These are phyloP conservation scores for Horisme vitalbata DNA, from an alignment of 2,888 invertebrate species.

Conservation along the genomic window DNA sequence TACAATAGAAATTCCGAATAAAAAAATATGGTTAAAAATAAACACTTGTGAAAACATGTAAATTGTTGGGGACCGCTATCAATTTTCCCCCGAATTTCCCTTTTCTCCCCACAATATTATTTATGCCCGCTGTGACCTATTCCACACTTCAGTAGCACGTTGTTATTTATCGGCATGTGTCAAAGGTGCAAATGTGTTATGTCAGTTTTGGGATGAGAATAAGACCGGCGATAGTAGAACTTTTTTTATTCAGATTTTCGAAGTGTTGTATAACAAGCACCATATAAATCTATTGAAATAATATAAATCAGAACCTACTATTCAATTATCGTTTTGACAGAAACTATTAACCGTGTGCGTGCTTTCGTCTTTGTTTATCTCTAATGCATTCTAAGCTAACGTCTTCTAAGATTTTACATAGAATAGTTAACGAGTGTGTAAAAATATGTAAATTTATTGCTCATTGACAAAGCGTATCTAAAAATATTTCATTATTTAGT, in stretches of 20 bases:
- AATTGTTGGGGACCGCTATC: constrained; percentile 52
- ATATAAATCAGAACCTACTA: too few relatives aligned
- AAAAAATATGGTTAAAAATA: background rate
- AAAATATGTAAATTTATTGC: too few relatives aligned
- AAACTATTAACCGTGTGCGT: too few relatives aligned
- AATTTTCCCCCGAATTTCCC: constrained; percentile 50
- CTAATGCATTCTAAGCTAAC: too few relatives aligned
- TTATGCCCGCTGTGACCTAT: constrained; percentile 53
- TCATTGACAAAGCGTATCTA: too few relatives aligned
- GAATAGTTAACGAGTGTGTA: too few relatives aligned
- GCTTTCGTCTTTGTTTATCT: too few relatives aligned
- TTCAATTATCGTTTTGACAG: too few relatives aligned
- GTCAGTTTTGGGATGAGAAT: constrained; percentile 37
- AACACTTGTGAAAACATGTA: constrained; percentile 37
- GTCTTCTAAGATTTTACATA: too few relatives aligned
- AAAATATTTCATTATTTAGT: too few relatives aligned
- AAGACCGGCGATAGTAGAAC: constrained; percentile 29
- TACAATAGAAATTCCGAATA: background rate
- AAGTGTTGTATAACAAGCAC: too few relatives aligned
- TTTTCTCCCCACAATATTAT: constrained; percentile 41
- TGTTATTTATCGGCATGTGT: constrained; percentile 51
- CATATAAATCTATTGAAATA: too few relatives aligned
- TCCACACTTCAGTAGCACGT: constrained; percentile 57
- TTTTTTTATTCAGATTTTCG: constrained; percentile 23
- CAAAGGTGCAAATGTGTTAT: constrained; percentile 48